Base-by-base conservation (phyloP, 2,113 vertebrate species). In the Leuciscus idus region DNA sequence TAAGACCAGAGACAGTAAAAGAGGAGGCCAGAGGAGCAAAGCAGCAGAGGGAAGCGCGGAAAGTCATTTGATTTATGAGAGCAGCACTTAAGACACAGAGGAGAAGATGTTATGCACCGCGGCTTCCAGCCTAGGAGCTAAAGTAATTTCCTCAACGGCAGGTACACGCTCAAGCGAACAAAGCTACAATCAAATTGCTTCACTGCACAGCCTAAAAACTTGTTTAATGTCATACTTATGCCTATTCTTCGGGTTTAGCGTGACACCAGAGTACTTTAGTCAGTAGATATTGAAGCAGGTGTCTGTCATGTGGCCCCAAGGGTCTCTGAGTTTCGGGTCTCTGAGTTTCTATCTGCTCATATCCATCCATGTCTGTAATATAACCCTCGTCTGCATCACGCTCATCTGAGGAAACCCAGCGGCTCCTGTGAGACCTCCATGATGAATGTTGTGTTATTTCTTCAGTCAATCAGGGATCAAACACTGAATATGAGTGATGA, bases 121-220 rank as follows among this genome's bases (percentile, higher is more conserved):
- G 23, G 76, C 76, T 75, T 48, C 72, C 72, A 75, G 72, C 72
- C 72, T 26, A 48, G 72, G 4, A 74, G 43, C 59, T 81, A 46
- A 28, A 81, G 79, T 48, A 5, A 62, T 80, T 81, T 64, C 36
- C 39, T 81, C n/a, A 81, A 64, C 61, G 59, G 59, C 79, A 81
- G 59, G n/a, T 64, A 57, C n/a, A 43, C 33, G 52, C 76, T 59
- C 52, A 79, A 23, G 52, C 13, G 52, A 79, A 79, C 76, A 79
- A 79, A 59, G 52, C 76, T 79, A 79, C 76, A 59, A 79, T 79
- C 76, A 59, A 59, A 79, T 79, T 59, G 52, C 76, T 79, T 79
- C 76, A 57, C 52, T 59, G 76, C 19, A 79, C 78, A 28, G 59
- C 57, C 78, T 19, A 80, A 81, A 81, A 62, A 28, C 78, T 46